Evolutionary conservation across 2,888 invertebrate genomes (phyloP).

Genomic region (Dolichopus griseipennis): DNA sequence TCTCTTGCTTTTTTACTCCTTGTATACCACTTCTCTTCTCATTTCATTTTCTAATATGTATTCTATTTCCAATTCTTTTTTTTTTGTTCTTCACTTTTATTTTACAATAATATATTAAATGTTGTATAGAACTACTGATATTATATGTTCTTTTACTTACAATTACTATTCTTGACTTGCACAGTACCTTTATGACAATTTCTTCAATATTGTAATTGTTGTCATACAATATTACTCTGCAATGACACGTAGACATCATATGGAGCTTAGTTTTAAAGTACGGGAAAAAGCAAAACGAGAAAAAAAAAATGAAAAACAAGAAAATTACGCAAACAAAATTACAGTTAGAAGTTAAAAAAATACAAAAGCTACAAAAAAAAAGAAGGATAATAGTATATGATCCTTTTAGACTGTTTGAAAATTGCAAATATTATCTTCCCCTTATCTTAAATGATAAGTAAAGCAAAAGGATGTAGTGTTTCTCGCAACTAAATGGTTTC

Average conservation of each 20-base stretch:
- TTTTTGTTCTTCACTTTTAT: too few species aligned
- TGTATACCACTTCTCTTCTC: too few species aligned
- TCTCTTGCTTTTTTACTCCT: too few species aligned
- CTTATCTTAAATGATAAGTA: not conserved
- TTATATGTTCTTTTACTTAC: too few species aligned
- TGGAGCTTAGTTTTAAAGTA: not conserved
- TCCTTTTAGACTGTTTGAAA: slow-evolving; percentile 6
- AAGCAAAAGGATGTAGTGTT: too few species aligned
- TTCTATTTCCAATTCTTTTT: too few species aligned
- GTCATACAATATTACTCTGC: not conserved
- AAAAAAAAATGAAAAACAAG: not conserved
- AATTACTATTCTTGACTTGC: too few species aligned
- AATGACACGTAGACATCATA: slow-evolving; percentile 6
- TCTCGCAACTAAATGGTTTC: too few species aligned
- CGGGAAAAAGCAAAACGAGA: not conserved
- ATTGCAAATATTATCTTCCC: not conserved
- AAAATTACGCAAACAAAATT: not conserved
- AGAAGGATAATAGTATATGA: not conserved
- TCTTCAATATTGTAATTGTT: not conserved
- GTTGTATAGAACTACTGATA: too few species aligned
- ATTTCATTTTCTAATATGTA: too few species aligned
- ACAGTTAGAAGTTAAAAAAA: not conserved
- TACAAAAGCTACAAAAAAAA: too few species aligned
- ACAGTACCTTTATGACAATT: not conserved
- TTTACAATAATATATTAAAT: too few species aligned